Conservation (phyloP, 1,140 invertebrate genomes). For the Ceratina japonica region DNA sequence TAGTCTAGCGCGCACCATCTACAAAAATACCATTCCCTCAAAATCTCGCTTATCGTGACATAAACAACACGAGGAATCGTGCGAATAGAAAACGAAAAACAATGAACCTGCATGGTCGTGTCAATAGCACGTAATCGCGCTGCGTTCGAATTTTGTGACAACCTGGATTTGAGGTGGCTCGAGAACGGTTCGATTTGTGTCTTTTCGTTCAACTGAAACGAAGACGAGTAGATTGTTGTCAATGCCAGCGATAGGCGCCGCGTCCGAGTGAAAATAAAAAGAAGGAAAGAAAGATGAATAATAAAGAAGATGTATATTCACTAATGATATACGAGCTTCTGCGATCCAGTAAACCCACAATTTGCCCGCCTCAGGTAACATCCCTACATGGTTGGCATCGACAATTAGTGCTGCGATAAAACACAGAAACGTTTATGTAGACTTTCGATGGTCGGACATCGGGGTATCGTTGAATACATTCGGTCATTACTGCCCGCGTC, state of each 20-base stretch:
- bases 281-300: neutral
- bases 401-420: slow-evolving; percentile 64
- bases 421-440: slow-evolving; percentile 31
- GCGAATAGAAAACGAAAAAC: slow-evolving; percentile 1
- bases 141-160: slow-evolving; percentile 39
- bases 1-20: slow-evolving; percentile 60
- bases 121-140: slow-evolving; percentile 39
- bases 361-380: slow-evolving; percentile 57
- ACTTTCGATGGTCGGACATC: neutral
- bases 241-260: no score
- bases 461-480: neutral
- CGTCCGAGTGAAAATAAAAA: neutral
- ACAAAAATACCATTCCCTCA: neutral
- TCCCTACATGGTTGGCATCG: slow-evolving; percentile 67
- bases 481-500: no score
- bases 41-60: no score
- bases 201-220: slow-evolving; percentile 57
- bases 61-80: neutral
- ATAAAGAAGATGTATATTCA: slow-evolving; percentile 50
- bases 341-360: slow-evolving; percentile 72
- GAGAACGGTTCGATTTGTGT: slow-evolving; percentile 64
- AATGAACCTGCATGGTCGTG: slow-evolving; percentile 58
- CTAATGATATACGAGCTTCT: slow-evolving; percentile 70
- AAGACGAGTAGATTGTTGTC: neutral
- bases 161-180: slow-evolving; percentile 46